A percentile compares a stretch with the other conserved stretches of the same genome.
phyloP scores from a whole-genome alignment of 37 sponge, comb jelly and placozoan species.

The Crambe crambe region DNA sequence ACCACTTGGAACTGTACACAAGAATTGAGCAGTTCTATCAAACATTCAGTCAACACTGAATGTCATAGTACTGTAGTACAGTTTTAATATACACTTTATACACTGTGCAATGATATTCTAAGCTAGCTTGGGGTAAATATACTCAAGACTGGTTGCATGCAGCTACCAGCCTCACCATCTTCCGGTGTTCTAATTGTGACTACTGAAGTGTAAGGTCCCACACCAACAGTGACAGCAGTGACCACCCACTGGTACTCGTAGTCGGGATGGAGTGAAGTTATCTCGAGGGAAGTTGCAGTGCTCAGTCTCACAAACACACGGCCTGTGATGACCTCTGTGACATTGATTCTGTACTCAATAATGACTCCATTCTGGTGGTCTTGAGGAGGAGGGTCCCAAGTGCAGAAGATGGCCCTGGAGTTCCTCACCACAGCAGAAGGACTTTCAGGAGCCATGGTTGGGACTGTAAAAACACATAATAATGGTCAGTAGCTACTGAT shows the following conservation, averaged over 20 bases:
- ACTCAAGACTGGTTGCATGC: too few relatives aligned
- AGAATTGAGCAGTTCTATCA: too few relatives aligned
- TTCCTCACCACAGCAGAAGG: conserved; percentile 9
- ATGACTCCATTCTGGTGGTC: conserved; percentile 40
- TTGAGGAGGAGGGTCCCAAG: conserved; percentile 44
- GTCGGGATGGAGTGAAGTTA: conserved; percentile 32
- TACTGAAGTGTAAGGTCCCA: conserved; percentile 34
- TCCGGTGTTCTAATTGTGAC: conserved; percentile 21
- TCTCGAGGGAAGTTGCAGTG: conserved; percentile 9
- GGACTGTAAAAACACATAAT: neutral
- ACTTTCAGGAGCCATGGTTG: conserved; percentile 7
- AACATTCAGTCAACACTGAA: too few relatives aligned
- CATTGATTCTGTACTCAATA: conserved; percentile 38
- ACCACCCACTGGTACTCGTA: conserved; percentile 25
- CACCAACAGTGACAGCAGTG: conserved; percentile 31
- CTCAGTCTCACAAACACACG: neutral
- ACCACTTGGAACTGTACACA: neutral
- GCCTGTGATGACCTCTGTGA: conserved; percentile 20
- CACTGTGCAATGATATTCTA: too few relatives aligned
- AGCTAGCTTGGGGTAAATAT: too few relatives aligned
- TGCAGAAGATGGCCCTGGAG: conserved; percentile 25
- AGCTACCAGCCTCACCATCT: too few relatives aligned
- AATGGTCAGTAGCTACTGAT: neutral
- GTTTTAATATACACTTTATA: too few relatives aligned
- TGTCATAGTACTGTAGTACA: too few relatives aligned